These are phyloP conservation scores for Callocephalon fimbriatum DNA, from an alignment of 2,113 vertebrate species.

Conservation along the genomic window DNA sequence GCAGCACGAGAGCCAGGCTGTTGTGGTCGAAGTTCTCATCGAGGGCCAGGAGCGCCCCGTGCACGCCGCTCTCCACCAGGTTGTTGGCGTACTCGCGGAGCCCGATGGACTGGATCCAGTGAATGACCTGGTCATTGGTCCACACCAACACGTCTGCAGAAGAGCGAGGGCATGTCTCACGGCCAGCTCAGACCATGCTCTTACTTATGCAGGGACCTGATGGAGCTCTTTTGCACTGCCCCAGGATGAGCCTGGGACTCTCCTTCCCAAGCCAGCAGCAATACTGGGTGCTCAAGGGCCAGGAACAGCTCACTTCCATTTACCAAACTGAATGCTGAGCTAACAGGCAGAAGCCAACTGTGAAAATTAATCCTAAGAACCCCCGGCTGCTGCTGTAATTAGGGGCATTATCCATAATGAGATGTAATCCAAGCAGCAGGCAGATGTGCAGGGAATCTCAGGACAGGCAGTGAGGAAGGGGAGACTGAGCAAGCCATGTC, in stretches of 20 bases:
- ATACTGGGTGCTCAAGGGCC: not conserved
- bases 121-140: slow-evolving; percentile 96
- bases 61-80: slow-evolving; percentile 90
- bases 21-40: slow-evolving; percentile 96
- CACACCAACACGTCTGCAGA: slow-evolving; percentile 91
- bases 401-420: slow-evolving; percentile 32
- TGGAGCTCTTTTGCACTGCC: not conserved
- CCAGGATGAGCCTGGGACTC: not conserved
- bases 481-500: not conserved
- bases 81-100: slow-evolving; percentile 91
- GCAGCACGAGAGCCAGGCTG: slow-evolving; percentile 92
- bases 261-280: not conserved
- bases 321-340: not conserved
- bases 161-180: not conserved
- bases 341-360: slow-evolving; percentile 1
- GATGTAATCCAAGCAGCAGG: slow-evolving; percentile 28
- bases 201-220: not conserved
- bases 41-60: slow-evolving; percentile 89
- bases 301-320: not conserved
- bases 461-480: not conserved
- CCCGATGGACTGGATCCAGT: slow-evolving; percentile 94
- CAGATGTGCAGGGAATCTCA: not conserved
- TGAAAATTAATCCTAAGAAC: slow-evolving; percentile 10
- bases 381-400: not conserved
- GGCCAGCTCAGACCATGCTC: not conserved